Evolutionary conservation across 2,113 vertebrate species (phyloP).

Genomic region (Numida meleagris): DNA sequence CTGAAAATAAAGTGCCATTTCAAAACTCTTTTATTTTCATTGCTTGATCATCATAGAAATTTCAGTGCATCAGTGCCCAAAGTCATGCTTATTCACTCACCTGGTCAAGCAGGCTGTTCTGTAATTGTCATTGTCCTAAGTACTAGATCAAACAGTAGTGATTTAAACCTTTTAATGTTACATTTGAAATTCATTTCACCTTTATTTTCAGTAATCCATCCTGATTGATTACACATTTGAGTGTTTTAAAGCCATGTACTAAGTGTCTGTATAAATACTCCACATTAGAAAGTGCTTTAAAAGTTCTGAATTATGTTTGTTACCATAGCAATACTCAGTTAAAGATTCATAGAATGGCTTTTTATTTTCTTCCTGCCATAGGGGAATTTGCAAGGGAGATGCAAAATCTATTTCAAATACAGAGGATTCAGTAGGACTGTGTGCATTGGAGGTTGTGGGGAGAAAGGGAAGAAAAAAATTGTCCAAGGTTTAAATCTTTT

Average conservation of each 20-base stretch:
- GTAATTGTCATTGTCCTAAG: background rate
- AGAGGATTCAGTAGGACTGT: background rate
- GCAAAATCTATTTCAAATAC: conserved; percentile 8
- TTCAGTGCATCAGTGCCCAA: background rate
- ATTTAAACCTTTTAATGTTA: background rate
- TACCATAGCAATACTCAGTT: conserved; percentile 63
- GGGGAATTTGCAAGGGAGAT: conserved; percentile 4
- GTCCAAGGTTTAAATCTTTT: background rate
- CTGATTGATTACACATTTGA: conserved; percentile 19
- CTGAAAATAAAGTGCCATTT: background rate
- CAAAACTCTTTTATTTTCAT: background rate
- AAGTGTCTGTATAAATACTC: conserved; percentile 32
- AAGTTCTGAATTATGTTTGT: conserved; percentile 57
- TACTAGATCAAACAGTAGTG: background rate
- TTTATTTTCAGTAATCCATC: conserved; percentile 12
- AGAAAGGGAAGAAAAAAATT: background rate
- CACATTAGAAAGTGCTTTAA: conserved; percentile 39
- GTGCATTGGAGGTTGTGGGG: background rate
- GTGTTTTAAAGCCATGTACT: conserved; percentile 17
- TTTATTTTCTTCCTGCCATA: conserved; percentile 6
- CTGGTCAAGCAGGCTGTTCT: background rate
- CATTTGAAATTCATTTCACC: conserved; percentile 7
- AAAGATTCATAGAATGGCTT: conserved; percentile 26
- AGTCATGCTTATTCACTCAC: background rate
- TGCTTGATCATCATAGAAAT: background rate